phyloP scores from a whole-genome alignment of 2,797 vertebrate species.

The Etheostoma nigrum region DNA sequence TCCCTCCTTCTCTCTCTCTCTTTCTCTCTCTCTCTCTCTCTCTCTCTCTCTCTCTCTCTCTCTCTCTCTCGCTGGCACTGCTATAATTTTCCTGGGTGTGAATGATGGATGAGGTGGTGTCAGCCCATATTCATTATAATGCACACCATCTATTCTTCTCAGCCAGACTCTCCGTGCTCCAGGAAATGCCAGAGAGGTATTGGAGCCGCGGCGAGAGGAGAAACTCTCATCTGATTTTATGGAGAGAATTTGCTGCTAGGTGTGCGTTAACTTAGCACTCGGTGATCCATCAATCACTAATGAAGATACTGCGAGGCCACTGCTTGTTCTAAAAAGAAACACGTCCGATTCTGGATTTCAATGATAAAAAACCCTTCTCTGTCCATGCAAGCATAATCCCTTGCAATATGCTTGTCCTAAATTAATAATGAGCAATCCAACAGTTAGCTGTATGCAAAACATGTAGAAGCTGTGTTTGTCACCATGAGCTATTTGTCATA shows the following conservation, averaged over 20 bases:
- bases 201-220: conserved; percentile 57
- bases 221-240: conserved; percentile 78
- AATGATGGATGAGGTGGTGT: conserved; percentile 94
- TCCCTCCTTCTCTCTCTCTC: conserved; percentile 43
- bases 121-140: conserved; percentile 96
- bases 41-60: conserved; percentile 53
- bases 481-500: conserved; percentile 15
- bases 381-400: conserved; percentile 43
- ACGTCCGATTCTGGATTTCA: conserved; percentile 53
- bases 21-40: too few relatives aligned
- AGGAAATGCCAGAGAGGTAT: conserved; percentile 88
- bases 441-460: conserved; percentile 46
- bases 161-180: conserved; percentile 86
- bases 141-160: conserved; percentile 96
- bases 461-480: conserved; percentile 24
- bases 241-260: conserved; percentile 75
- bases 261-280: conserved; percentile 72
- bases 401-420: conserved; percentile 60
- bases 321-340: conserved; percentile 55
- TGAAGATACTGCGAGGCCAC: conserved; percentile 74
- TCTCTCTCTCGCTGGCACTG: conserved; percentile 72
- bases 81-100: conserved; percentile 86
- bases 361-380: conserved; percentile 60
- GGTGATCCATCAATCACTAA: conserved; percentile 83
- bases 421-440: conserved; percentile 64